Base-by-base conservation (phyloP, 2,797 vertebrate genomes). In the Characodon lateralis region DNA sequence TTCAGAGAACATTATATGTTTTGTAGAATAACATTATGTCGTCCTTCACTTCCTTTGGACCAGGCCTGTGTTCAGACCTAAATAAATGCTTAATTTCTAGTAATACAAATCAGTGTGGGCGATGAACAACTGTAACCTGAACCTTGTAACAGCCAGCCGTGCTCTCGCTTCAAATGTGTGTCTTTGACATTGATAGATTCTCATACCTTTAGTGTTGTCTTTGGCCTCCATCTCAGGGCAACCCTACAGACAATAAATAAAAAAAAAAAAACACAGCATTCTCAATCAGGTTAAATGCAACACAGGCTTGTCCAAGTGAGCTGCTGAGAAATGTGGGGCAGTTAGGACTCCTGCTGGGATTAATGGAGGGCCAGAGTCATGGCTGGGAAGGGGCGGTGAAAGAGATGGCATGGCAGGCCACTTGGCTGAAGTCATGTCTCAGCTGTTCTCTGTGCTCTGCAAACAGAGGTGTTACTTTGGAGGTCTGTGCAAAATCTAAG, bases 371-470 rank as follows among this genome's bases (percentile, higher is more conserved):
- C 79, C 41, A 72, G 69, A 24, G 48, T 91, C 79, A 93, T 91
- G 87, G 91, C 91, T 68, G 84, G 69, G 56, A n/a, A 69, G 50
- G 61, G 50, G 61, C 0, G 20, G 78, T 31, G 61, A 69, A 73
- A 78, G 73, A 26, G 89, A 83, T 82, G 81, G 78, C 81, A 85
- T 72, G 56, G 53, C 46, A 69, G 75, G 58, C 76, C 61, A 31
- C 68, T 86, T 76, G 85, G 85, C 87, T 83, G 63, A 75, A 72
- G 80, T 74, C 71, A 71, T 78, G 78, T 46, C 55, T 86, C 88
- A 92, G 91, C 91, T 92, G 90, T 78, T 90, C 74, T 56, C 35
- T 55, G 72, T 35, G 9, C 22, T 46, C 48, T 5, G 83, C 74
- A 78, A 74, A 83, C 73, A 68, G 68, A 78, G 46, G 53, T 56